Evolutionary conservation across 2,888 invertebrate genomes (phyloP), one percentile per base, ranked within the genome.

Genomic region (Agrilus cyanescens): DNA sequence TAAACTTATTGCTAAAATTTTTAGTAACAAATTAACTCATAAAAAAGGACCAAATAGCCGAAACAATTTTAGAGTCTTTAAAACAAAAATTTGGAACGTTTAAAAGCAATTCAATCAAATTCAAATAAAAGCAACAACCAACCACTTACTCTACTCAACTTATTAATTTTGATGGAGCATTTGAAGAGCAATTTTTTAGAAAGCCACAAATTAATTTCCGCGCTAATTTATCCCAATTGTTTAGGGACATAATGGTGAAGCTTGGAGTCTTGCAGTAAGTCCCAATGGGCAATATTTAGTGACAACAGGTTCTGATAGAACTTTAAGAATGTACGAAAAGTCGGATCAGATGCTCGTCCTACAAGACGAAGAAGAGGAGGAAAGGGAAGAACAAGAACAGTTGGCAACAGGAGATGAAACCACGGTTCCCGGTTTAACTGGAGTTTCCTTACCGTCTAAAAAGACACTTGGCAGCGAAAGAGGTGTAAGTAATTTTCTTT

Each of bases 281-380:
- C 78, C 85, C 1, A 88, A 82, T 64, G 94, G 93, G 0, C 72
- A 82, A 47, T 82, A 76, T 66, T 73, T 80, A 12, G 81, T 79
- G 5, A 82, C 85, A 14, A 85, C 87, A 57, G 93, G 95, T 20
- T 82, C 83, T 1, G 97, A 98, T 71, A 75, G 82, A 52, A 88
- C 91, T 13, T 65, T 97, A 45, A 75, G 97, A 1, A 65, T 96
- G 44, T 93, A 80, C 74, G 78, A 89, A 64, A 82, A 85, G 57
- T 83, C 89, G 0, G 80, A 85, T 31, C 93, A 97, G 66, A 80
- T 87, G 3, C 73, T 98, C 36, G 87, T 97, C n/a, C 69, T 97
- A 10, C 84, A 93, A 57, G 98, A 98, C 62, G 80, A 85, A 46
- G 80, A 83, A 54, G 96, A 98, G 59, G 75, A 82, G 59, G 85